These are phyloP conservation scores for Merluccius polli DNA, from an alignment of 2,797 vertebrate genomes.

Conservation along the genomic window DNA sequence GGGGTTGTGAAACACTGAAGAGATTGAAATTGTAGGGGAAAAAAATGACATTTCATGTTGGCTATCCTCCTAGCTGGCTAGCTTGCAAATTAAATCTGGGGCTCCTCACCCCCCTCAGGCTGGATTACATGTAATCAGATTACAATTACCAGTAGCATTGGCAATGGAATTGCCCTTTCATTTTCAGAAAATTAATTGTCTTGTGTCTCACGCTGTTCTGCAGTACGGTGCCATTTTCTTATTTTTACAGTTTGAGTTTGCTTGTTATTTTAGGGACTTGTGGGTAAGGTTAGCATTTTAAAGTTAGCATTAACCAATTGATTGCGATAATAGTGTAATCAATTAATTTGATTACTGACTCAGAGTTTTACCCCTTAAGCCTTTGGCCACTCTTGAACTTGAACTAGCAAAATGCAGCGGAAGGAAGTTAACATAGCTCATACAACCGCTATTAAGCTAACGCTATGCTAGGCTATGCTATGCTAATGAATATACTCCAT, in stretches of 20 bases:
- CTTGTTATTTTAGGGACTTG: no score
- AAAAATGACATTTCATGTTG: constrained; percentile 21
- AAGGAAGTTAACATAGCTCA: neutral
- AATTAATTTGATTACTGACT: no score
- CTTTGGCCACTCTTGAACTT: neutral
- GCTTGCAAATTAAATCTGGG: constrained; percentile 14
- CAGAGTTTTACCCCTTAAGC: no score
- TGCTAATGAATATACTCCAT: neutral
- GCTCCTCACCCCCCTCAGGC: neutral
- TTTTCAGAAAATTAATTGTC: neutral
- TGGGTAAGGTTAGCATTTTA: neutral
- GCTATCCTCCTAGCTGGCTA: constrained; percentile 39
- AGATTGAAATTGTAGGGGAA: constrained; percentile 9
- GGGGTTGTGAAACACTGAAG: constrained; percentile 10
- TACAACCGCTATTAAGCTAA: neutral
- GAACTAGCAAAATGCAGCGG: neutral
- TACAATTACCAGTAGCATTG: neutral
- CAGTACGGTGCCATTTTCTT: neutral
- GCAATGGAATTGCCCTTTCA: neutral
- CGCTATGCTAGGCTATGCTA: neutral
- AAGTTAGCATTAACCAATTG: neutral
- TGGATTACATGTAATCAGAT: neutral
- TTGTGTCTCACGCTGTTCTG: no score
- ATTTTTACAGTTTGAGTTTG: no score
- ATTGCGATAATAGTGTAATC: no score